Percentiles rank a stretch among this genome's conserved stretches.
phyloP scores from a whole-genome alignment of 2,797 vertebrate genomes.

The Periparus ater region DNA sequence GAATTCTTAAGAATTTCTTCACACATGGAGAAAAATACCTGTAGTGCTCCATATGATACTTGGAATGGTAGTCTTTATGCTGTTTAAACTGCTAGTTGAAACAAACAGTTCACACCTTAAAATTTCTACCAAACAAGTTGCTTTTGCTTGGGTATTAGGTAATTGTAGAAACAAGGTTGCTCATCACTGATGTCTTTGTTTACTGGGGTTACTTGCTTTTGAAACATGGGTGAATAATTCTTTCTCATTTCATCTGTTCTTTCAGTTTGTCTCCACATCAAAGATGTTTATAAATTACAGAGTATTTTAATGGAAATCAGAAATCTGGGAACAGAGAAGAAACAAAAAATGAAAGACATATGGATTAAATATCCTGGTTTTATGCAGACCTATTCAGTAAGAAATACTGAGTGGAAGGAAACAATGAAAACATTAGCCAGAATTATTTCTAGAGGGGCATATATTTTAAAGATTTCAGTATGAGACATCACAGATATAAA shows the following conservation, averaged over 20 bases:
- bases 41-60: accelerated
- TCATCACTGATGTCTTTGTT: not conserved
- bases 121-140: not conserved
- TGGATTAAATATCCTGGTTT: constrained; percentile 10
- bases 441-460: constrained; percentile 29
- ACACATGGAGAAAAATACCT: not conserved
- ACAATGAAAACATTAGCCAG: constrained; percentile 4
- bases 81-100: not conserved
- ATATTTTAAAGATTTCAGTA: constrained; percentile 30
- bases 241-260: not conserved
- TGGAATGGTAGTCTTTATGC: not conserved
- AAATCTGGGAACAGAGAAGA: not conserved
- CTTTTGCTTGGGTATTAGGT: not conserved
- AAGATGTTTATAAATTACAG: not conserved
- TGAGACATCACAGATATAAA: constrained; percentile 43
- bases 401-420: constrained; percentile 1
- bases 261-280: not conserved
- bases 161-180: not conserved
- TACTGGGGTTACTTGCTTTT: not conserved
- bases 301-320: not conserved
- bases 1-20: not conserved
- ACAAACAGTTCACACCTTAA: not conserved
- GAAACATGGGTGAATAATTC: not conserved
- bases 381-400: not conserved
- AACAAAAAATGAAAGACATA: not conserved